These are phyloP conservation scores for Cryptus armator DNA, from an alignment of 2,888 invertebrate genomes.

Conservation along the genomic window DNA sequence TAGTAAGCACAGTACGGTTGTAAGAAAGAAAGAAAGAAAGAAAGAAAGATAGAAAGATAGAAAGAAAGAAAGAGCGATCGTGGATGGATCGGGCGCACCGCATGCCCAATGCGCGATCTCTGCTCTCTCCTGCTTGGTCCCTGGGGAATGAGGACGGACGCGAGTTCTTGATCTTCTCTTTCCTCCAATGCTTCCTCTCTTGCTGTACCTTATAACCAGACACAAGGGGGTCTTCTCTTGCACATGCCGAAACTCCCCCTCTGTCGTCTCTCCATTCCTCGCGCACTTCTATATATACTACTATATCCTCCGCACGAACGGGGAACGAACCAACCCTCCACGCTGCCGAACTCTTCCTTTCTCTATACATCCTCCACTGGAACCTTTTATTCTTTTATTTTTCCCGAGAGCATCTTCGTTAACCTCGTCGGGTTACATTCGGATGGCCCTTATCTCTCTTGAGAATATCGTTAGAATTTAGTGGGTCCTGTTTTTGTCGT, in stretches of 20 bases:
- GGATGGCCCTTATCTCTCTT: slow-evolving; percentile 60
- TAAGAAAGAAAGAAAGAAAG: slow-evolving; percentile 38
- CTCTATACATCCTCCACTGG: slow-evolving; percentile 44
- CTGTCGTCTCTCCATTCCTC: slow-evolving; percentile 1
- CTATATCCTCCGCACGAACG: background rate
- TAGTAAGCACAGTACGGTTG: background rate
- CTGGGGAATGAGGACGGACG: slow-evolving; percentile 59
- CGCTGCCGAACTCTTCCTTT: slow-evolving; percentile 35
- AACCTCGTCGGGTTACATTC: slow-evolving; percentile 63
- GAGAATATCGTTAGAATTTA: slow-evolving; percentile 61
- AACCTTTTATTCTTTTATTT: slow-evolving; percentile 59
- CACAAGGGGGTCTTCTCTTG: slow-evolving; percentile 40
- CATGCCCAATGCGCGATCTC: slow-evolving; percentile 56
- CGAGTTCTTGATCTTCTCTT: slow-evolving; percentile 45
- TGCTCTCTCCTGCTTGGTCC: slow-evolving; percentile 52
- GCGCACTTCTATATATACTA: background rate
- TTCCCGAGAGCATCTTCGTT: slow-evolving; percentile 65
- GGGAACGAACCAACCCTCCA: slow-evolving; percentile 16
- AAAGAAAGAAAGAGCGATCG: slow-evolving; percentile 52
- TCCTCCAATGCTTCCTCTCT: slow-evolving; percentile 16
- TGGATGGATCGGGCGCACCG: slow-evolving; percentile 34
- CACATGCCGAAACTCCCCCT: slow-evolving; percentile 33
- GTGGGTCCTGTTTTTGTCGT: slow-evolving; percentile 58
- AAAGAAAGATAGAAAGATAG: slow-evolving; percentile 46
- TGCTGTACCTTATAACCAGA: slow-evolving; percentile 54